Conservation (phyloP, 2,888 invertebrate species). For the Agonopterix heracliana region DNA sequence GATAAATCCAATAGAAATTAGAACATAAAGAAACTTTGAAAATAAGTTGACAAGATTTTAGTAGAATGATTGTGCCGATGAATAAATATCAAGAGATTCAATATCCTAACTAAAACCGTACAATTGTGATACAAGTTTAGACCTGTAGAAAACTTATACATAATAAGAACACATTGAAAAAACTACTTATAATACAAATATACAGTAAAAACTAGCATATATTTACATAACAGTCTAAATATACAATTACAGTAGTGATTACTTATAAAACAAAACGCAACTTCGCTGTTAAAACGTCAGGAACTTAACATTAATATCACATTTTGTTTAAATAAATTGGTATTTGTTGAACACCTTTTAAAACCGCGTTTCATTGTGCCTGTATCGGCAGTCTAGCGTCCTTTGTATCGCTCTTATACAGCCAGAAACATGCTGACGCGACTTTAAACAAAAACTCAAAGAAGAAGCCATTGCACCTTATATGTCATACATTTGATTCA, state of each 20-base stretch:
- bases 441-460: too few species aligned
- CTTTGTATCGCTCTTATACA: too few species aligned
- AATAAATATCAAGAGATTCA: not conserved
- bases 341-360: not conserved
- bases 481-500: too few species aligned
- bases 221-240: conserved; percentile 1
- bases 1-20: not conserved
- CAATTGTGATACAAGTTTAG: conserved; percentile 5
- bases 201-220: not conserved
- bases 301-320: conserved; percentile 61
- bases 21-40: not conserved
- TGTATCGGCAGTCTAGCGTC: too few species aligned
- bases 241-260: conserved; percentile 17
- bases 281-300: conserved; percentile 23
- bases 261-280: conserved; percentile 13
- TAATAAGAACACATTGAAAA: conserved; percentile 4
- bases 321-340: conserved; percentile 33
- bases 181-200: conserved; percentile 14
- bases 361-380: too few species aligned
- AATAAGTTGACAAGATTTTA: not conserved
- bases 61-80: too few species aligned
- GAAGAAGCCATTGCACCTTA: too few species aligned
- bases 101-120: not conserved
- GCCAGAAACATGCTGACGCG: too few species aligned
- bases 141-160: conserved; percentile 2